These are phyloP conservation scores for Mus minutoides DNA, from an alignment of 2,797 vertebrate genomes.

Conservation along the genomic window DNA sequence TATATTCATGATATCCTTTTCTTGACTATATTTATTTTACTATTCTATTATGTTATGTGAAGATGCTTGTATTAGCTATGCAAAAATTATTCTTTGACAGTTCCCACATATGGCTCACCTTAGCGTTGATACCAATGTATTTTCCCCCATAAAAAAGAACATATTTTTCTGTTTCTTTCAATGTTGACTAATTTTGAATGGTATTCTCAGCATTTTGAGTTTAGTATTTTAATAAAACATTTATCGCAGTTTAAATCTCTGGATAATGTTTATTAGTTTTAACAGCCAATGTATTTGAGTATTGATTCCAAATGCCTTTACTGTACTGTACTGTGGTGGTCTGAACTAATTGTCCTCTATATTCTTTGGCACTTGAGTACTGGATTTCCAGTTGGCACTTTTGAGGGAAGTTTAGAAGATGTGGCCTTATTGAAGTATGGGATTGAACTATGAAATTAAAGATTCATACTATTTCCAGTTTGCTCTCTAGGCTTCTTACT, in stretches of 20 bases:
- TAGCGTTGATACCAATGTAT: background rate
- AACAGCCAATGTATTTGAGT: background rate
- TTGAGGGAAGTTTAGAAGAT: background rate
- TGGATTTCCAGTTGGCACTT: background rate
- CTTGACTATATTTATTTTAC: background rate
- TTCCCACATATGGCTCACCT: background rate
- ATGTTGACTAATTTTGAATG: background rate
- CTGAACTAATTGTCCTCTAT: background rate
- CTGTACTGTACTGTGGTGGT: background rate
- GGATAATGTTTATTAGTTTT: background rate
- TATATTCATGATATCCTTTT: background rate
- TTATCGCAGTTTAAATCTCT: slow-evolving; percentile 8
- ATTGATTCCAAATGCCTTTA: background rate
- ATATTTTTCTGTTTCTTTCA: slow-evolving; percentile 23
- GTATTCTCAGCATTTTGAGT: background rate
- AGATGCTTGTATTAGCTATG: background rate
- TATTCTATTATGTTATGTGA: slow-evolving; percentile 19
- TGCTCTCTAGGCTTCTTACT: background rate
- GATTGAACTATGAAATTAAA: background rate
- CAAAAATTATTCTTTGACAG: background rate
- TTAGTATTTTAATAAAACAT: slow-evolving; percentile 26
- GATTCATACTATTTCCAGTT: background rate
- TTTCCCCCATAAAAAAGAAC: background rate
- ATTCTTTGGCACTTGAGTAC: background rate
- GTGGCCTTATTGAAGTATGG: background rate